Conservation (phyloP, 2,797 vertebrate species). For the Setipinna tenuifilis region DNA sequence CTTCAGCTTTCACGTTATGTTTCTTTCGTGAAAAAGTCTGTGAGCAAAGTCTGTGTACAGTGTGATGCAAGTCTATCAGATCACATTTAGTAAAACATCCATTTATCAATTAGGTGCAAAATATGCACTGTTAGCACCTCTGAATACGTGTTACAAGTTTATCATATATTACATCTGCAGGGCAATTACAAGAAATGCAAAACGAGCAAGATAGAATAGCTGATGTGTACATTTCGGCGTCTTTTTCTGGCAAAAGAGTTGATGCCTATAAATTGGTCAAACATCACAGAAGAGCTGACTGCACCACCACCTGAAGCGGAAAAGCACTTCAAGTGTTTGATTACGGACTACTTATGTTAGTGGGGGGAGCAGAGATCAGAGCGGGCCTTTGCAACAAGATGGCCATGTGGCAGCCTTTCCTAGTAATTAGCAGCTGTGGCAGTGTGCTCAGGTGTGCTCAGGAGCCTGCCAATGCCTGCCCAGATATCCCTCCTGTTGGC, state of each 20-base stretch:
- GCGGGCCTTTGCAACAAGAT: slow-evolving; percentile 29
- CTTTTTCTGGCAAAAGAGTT: slow-evolving; percentile 28
- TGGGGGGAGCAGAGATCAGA: slow-evolving; percentile 31
- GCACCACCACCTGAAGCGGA: slow-evolving; percentile 57
- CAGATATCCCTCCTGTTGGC: slow-evolving; percentile 13
- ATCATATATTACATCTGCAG: not conserved
- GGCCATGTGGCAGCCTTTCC: slow-evolving; percentile 48
- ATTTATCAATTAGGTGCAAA: not conserved
- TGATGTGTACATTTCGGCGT: not conserved
- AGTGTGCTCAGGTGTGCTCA: slow-evolving; percentile 58
- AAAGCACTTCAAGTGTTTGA: slow-evolving; percentile 60
- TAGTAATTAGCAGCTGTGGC: slow-evolving; percentile 75
- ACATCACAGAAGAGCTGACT: slow-evolving; percentile 50
- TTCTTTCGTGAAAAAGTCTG: not conserved
- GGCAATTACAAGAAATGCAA: slow-evolving; percentile 1
- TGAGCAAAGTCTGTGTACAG: too few relatives aligned
- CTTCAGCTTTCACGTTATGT: not conserved
- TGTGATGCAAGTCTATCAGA: too few relatives aligned
- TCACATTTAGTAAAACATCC: not conserved
- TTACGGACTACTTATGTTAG: slow-evolving; percentile 62
- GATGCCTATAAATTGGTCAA: slow-evolving; percentile 56
- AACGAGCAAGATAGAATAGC: not conserved
- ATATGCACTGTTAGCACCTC: not conserved
- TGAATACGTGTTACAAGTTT: not conserved
- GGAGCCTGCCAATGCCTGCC: not conserved